Evolutionary conservation across 2,797 vertebrate genomes (phyloP), one percentile per base, ranked within the genome.

Genomic region (Muraenolepis orangiensis): DNA sequence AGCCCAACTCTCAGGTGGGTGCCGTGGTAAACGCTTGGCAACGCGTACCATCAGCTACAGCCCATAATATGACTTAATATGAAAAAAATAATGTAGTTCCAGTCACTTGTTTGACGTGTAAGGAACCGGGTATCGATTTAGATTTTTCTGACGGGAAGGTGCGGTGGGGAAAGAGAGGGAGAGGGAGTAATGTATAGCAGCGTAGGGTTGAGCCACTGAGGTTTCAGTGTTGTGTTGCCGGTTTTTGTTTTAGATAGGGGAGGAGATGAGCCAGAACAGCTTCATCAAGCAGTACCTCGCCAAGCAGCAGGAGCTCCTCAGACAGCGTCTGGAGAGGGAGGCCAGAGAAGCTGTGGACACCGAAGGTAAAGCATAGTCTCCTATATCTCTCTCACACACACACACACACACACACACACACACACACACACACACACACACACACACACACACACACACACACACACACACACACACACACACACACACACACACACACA

Each of bases 211-310:
- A 57, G 51, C 51, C 51, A 57, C 51, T 5, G 6, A n/a, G 16
- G 23, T 76, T 72, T 72, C 42, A 31, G 76, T 70, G 40, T 1
- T 77, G 2, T 88, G 16, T 81, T 8, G 74, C 28, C 81, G 34
- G n/a, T n/a, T n/a, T n/a, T 72, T 4, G 51, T 1, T 87, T 82
- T 86, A 97, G 96, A 97, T 97, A 81, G 96, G 95, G 0, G 96
- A 97, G 89, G 96, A 97, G 91, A 97, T 97, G 96, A 96, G 96
- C 90, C 94, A 96, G 86, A 97, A 97, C 92, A 96, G 95, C 91
- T 96, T 97, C 81, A 97, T 97, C 87, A 96, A 97, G 85, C 96
- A 97, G 88, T 97, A 97, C 92, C 91, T 97, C 85, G 96, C 95
- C 70, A 97, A 97, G 88, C 96, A 97, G 83, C 96, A 97, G 79